Evolutionary conservation across 2,888 invertebrate species (phyloP), one percentile per base, ranked within the genome.

Genomic region (Scaptomyza reducta): DNA sequence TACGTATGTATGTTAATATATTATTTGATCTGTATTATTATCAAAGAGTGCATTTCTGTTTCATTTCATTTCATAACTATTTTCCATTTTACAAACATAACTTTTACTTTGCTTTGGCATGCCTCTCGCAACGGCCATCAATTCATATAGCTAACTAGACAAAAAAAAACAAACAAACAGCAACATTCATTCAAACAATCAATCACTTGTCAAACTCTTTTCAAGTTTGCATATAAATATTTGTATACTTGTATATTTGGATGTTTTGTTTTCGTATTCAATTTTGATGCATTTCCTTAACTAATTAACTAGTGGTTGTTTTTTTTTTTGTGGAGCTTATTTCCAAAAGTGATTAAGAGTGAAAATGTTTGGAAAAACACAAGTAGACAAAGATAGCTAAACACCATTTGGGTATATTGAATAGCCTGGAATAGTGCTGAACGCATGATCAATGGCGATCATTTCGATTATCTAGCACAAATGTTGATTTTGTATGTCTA

Each of bases 121-220:
- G 18, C 41, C 14, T 62, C 25, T 22, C n/a, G 57, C 49, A 65
- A 62, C 44, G 56, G 46, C 16, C 54, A 62, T 62, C 66, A 62
- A 74, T 51, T 58, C 25, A 44, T 47, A 55, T 59, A 62, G 62
- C 67, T 66, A 66, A 40, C 58, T 77, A 72, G 18, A n/a, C 7
- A 3, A 3, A 33, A 11, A 66, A 31, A 31, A 31, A 10, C 1
- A 62, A 72, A 74, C 14, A 77, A 7, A 59, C 22, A 72, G 56
- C 73, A 74, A 77, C 77, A 67, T 74, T 72, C 56, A 57, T 72
- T 22, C 63, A 57, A 54, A 64, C 27, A 16, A 53, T 11, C 49
- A 54, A 51, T 41, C 62, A 68, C n/a, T 42, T 54, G 49, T 13
- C 22, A 11, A 49, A 50, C 11, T 33, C 42, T 27, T 31, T 49